These are phyloP conservation scores for Cheirogaleus major DNA, from an alignment of 2,797 vertebrate species.

Conservation along the genomic window DNA sequence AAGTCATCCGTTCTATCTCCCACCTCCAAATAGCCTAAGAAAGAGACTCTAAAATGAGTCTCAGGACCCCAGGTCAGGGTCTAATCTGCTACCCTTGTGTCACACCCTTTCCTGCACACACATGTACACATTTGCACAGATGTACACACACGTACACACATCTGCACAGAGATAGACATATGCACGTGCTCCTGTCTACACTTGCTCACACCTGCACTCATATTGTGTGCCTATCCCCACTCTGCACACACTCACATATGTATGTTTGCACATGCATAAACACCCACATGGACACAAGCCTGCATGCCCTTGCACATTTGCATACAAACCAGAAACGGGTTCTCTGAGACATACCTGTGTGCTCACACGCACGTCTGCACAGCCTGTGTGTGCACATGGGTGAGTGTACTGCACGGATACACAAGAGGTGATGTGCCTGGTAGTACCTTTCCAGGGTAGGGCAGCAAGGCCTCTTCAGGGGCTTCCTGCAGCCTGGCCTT, in stretches of 20 bases:
- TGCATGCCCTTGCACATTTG: neutral
- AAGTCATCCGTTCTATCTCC: neutral
- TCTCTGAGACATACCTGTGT: neutral
- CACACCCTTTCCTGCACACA: neutral
- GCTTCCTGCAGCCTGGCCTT: neutral
- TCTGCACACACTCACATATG: neutral
- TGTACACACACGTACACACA: neutral
- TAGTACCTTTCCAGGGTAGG: neutral
- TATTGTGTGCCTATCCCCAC: neutral
- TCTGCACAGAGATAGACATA: neutral
- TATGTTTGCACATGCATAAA: neutral
- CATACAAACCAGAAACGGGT: neutral
- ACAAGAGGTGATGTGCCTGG: fast-evolving
- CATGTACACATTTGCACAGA: neutral
- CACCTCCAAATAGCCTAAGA: neutral
- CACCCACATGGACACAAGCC: neutral
- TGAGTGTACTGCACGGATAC: neutral
- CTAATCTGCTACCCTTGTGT: neutral
- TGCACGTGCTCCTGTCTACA: neutral
- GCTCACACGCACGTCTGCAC: neutral
- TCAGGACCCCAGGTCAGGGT: neutral
- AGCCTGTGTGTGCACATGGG: neutral
- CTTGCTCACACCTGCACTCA: neutral
- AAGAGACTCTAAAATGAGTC: neutral
- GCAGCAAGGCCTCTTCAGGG: neutral